Evolutionary conservation across 2,888 invertebrate species (phyloP).

Genomic region (Lottia scabra): DNA sequence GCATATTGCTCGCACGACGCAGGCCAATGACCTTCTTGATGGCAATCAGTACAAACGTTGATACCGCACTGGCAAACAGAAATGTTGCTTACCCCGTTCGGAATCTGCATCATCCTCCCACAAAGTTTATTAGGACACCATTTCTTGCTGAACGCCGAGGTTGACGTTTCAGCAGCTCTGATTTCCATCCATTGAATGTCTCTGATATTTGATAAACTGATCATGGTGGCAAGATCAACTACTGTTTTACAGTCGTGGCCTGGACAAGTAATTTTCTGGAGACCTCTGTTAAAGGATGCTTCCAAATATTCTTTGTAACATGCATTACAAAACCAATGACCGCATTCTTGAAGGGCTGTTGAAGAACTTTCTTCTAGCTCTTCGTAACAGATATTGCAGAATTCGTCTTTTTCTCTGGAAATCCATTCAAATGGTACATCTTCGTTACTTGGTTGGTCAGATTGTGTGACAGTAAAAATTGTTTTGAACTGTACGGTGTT

Average conservation of each 20-base stretch:
- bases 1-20: slow-evolving; percentile 36
- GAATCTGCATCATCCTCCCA: slow-evolving; percentile 19
- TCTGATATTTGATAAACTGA: slow-evolving; percentile 28
- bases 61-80: slow-evolving; percentile 38
- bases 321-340: slow-evolving; percentile 32
- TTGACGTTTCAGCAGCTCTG: slow-evolving; percentile 22
- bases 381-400: slow-evolving; percentile 10
- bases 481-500: too few relatives aligned
- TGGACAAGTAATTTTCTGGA: slow-evolving; percentile 26
- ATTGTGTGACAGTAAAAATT: neutral
- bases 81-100: neutral
- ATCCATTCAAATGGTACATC: neutral
- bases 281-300: slow-evolving; percentile 17
- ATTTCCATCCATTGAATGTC: slow-evolving; percentile 19
- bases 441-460: neutral
- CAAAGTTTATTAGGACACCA: slow-evolving; percentile 36
- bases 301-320: slow-evolving; percentile 31
- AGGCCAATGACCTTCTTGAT: slow-evolving; percentile 46
- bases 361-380: slow-evolving; percentile 3
- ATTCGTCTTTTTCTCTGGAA: neutral
- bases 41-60: slow-evolving; percentile 41
- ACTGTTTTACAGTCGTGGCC: slow-evolving; percentile 28
- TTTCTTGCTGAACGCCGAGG: slow-evolving; percentile 11
- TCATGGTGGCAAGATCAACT: slow-evolving; percentile 22
- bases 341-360: slow-evolving; percentile 26